Base-by-base conservation (phyloP, 1,140 invertebrate species). In the Augochlora pura region DNA sequence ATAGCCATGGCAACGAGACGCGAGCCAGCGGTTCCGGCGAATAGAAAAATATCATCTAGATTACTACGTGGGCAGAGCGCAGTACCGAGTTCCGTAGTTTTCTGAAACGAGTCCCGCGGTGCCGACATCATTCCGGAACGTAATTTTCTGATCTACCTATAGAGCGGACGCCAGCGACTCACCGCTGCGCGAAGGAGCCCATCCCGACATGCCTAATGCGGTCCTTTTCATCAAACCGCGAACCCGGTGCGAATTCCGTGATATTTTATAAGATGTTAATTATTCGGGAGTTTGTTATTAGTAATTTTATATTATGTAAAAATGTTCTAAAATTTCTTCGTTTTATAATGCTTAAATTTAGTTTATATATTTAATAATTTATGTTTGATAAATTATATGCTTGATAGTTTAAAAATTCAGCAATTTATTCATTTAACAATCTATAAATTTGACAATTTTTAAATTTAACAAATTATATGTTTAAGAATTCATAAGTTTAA, bases 11-110 rank as follows among this genome's bases (percentile, higher is more conserved):
- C 8, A 52, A 65, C 27, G 14, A 10, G 10, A 38, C 14, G 21
- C 14, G 21, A 77, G 27, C 38, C 39, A n/a, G 25, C 38, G 54
- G 21, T 60, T 62, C 16, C 46, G 12, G 38, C 14, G 16, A 25
- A 70, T 77, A 70, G 60, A 70, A 77, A 77, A 67, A 59, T 69
- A 70, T 52, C 49, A 27, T 42, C 54, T 21, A 21, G 75, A 77
- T 70, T 52, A 70, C 66, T 32, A 38, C 10, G 32, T 32, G 4
- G 32, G 1, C 1, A 32, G 1, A 32, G 32, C 0, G 23, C 10
- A 39, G 23, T 25, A 8, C 16, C 57, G 9, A 62, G 23, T 78
- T 72, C 72, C 25, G 14, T 25, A 66, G 23, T 27, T 75, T 64
- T 63, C n/a, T 25, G 62, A 32, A 78, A 72, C 49, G 76, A 72